Percentiles rank a stretch among this genome's conserved stretches.
phyloP scores from a whole-genome alignment of 2,113 vertebrate species.

The Cyphomyrus discorhynchus region DNA sequence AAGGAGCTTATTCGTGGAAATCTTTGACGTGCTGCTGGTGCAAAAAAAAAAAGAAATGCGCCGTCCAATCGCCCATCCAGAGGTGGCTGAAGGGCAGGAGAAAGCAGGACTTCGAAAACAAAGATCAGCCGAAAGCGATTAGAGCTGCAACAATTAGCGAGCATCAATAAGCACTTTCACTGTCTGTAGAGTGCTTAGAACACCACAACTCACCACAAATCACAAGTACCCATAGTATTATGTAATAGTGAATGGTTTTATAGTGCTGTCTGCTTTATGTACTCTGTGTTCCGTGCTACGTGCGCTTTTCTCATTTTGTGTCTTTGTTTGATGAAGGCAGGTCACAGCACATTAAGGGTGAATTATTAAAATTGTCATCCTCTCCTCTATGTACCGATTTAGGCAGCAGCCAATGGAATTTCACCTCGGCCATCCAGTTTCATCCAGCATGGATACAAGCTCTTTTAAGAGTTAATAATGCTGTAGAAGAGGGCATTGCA shows the following conservation, averaged over 20 bases:
- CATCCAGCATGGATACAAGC: not conserved
- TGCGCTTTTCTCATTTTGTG: not conserved
- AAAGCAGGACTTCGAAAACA: not conserved
- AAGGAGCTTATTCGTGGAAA: constrained; percentile 7
- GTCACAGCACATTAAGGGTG: not conserved
- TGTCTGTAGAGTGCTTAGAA: not conserved
- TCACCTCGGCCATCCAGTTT: not conserved
- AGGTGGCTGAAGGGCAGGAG: not conserved
- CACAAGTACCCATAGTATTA: not conserved
- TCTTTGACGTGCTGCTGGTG: not conserved
- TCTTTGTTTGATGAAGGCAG: not conserved
- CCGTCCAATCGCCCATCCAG: not conserved
- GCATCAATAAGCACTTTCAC: not conserved
- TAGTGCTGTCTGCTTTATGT: not conserved
- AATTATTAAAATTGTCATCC: not conserved
- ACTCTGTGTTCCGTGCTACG: not conserved
- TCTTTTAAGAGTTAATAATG: not conserved
- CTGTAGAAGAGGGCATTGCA: not conserved
- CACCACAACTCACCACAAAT: too few species aligned
- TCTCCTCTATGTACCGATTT: not conserved
- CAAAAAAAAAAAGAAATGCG: not conserved
- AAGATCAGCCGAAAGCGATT: not conserved
- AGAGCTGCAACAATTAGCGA: not conserved
- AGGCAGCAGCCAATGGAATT: not conserved
- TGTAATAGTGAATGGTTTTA: not conserved